Percentiles rank a stretch among this genome's conserved stretches.
Evolutionary conservation across 2,797 vertebrate genomes (phyloP).

Genomic region (Tadarida brasiliensis): DNA sequence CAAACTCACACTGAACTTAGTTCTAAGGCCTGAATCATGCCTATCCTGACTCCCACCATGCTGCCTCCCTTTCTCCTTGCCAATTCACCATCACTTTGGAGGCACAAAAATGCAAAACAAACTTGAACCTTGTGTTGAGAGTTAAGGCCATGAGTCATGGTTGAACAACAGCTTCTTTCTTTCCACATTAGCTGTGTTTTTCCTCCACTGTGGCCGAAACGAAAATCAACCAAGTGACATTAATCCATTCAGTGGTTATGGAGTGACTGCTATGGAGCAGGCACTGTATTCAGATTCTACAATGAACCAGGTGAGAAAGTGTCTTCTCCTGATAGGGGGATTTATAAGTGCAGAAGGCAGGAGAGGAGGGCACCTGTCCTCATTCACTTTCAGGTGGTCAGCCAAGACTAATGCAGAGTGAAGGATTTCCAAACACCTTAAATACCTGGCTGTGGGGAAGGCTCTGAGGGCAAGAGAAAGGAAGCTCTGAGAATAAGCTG

Average conservation of each 20-base stretch:
- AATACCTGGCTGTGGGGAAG: not conserved
- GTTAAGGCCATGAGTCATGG: slow-evolving; percentile 15
- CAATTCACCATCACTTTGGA: slow-evolving; percentile 25
- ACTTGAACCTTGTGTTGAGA: slow-evolving; percentile 43
- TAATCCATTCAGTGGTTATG: not conserved
- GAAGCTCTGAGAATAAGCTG: slow-evolving; percentile 17
- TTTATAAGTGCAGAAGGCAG: not conserved
- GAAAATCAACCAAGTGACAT: slow-evolving; percentile 19
- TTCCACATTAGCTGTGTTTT: slow-evolving; percentile 39
- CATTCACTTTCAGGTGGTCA: not conserved
- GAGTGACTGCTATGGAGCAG: not conserved
- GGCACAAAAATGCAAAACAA: slow-evolving; percentile 54
- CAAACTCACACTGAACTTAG: not conserved
- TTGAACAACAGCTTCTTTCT: slow-evolving; percentile 61
- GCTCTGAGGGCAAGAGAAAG: not conserved
- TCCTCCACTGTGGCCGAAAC: not conserved
- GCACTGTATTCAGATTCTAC: not conserved
- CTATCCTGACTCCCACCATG: not conserved
- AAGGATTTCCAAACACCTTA: slow-evolving; percentile 21
- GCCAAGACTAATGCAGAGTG: not conserved
- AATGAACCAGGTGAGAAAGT: not conserved
- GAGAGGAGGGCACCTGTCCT: not conserved
- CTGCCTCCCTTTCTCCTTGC: slow-evolving; percentile 39
- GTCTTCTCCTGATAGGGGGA: not conserved
- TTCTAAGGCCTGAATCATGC: not conserved